Conservation (phyloP, 2,113 vertebrate genomes). For the Poeciliopsis turrubarensis region DNA sequence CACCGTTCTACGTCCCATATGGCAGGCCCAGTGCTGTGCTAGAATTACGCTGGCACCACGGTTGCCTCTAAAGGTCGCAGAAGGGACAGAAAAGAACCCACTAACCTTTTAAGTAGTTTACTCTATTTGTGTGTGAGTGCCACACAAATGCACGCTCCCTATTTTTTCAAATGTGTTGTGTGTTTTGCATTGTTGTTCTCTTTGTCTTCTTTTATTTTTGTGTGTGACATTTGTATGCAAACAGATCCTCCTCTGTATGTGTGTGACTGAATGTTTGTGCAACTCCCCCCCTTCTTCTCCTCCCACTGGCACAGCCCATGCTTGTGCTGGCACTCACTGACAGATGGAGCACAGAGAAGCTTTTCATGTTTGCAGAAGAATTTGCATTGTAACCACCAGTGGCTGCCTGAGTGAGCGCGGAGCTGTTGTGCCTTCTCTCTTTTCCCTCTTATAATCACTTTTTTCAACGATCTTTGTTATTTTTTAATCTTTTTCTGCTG, state of each 20-base stretch:
- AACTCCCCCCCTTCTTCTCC: no score
- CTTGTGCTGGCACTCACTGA: conserved; percentile 60
- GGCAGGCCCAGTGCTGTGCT: conserved; percentile 53
- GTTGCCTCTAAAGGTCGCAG: conserved; percentile 63
- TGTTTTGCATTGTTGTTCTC: conserved; percentile 36
- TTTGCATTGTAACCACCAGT: conserved; percentile 65
- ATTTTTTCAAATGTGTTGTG: conserved; percentile 15
- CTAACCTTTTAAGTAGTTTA: conserved; percentile 27
- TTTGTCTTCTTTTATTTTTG: conserved; percentile 6
- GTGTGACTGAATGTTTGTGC: conserved; percentile 5
- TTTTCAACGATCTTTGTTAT: neutral
- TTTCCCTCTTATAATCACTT: conserved; percentile 9
- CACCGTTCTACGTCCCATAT: conserved; percentile 64
- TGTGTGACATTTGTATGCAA: conserved; percentile 44
- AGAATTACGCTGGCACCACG: conserved; percentile 62
- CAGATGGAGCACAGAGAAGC: conserved; percentile 61
- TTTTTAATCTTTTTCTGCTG: neutral
- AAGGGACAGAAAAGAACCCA: conserved; percentile 56
- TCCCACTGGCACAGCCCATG: conserved; percentile 32
- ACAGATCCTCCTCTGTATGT: conserved; percentile 61
- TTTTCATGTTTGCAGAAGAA: conserved; percentile 62
- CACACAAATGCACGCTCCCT: neutral
- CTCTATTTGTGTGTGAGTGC: conserved; percentile 11
- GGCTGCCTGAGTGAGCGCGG: conserved; percentile 35
- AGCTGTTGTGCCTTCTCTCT: conserved; percentile 23